A percentile compares a stretch with the other conserved stretches of the same genome.
phyloP scores from a whole-genome alignment of 2,113 vertebrate genomes.

The Nothocercus nigrocapillus region DNA sequence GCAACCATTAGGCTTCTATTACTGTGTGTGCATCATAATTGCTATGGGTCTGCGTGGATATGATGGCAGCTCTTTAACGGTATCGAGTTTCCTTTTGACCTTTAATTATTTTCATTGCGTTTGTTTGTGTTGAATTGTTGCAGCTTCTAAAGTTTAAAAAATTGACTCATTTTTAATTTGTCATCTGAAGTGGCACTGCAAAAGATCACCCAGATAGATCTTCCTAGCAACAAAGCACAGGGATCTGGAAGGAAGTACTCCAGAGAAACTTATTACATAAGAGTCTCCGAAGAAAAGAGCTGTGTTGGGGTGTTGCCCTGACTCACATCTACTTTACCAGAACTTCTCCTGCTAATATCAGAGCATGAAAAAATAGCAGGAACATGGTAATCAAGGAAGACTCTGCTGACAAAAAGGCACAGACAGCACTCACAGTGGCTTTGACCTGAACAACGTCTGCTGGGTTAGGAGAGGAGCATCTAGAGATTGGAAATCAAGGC shows the following conservation, averaged over 20 bases:
- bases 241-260: neutral
- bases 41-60: neutral
- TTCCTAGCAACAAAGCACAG: neutral
- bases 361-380: neutral
- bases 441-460: neutral
- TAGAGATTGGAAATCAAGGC: neutral
- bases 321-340: neutral
- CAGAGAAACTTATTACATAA: neutral
- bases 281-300: neutral
- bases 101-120: slow-evolving; percentile 41
- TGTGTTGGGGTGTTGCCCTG: neutral
- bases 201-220: neutral
- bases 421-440: neutral
- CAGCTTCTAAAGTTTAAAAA: neutral
- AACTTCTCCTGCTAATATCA: neutral
- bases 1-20: slow-evolving; percentile 70
- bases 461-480: neutral
- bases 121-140: neutral
- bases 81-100: neutral
- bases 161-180: neutral
- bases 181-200: neutral
- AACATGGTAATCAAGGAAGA: neutral
- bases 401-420: neutral
- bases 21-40: slow-evolving; percentile 45
- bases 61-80: slow-evolving; percentile 13